Evolutionary conservation across 2,888 invertebrate genomes (phyloP).

Genomic region (Nomada lathburiana): DNA sequence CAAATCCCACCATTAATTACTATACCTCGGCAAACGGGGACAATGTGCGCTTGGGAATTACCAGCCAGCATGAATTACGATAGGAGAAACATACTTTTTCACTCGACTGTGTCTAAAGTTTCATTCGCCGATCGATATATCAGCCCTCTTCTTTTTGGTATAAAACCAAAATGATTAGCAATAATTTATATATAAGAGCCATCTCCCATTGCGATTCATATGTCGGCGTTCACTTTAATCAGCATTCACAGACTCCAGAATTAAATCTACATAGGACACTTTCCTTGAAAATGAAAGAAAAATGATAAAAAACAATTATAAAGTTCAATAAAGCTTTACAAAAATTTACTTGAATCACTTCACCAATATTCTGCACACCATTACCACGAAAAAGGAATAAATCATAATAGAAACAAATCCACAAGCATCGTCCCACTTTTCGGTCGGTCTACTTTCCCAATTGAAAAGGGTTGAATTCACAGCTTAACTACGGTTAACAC

Average conservation of each 20-base stretch:
- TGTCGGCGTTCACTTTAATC: no score
- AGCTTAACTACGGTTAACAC: neutral
- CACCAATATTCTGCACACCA: neutral
- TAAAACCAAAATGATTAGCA: no score
- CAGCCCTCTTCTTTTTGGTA: neutral
- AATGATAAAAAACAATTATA: no score
- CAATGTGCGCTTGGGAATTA: slow-evolving; percentile 4
- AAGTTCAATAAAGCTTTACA: no score
- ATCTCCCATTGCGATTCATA: no score
- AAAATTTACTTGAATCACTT: neutral
- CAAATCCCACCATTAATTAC: slow-evolving; percentile 15
- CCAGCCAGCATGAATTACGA: slow-evolving; percentile 2
- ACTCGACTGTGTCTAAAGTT: neutral
- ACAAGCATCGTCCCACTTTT: neutral
- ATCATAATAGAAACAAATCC: no score
- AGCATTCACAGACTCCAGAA: no score
- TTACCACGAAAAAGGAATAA: no score
- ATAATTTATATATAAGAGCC: no score
- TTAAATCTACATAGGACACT: no score
- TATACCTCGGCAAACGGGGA: neutral
- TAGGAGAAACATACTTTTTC: neutral
- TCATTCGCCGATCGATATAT: neutral
- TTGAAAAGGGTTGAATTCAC: neutral
- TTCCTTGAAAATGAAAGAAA: no score
- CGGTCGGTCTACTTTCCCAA: no score